Evolutionary conservation across 2,113 vertebrate genomes (phyloP).

Genomic region (Physeter macrocephalus): DNA sequence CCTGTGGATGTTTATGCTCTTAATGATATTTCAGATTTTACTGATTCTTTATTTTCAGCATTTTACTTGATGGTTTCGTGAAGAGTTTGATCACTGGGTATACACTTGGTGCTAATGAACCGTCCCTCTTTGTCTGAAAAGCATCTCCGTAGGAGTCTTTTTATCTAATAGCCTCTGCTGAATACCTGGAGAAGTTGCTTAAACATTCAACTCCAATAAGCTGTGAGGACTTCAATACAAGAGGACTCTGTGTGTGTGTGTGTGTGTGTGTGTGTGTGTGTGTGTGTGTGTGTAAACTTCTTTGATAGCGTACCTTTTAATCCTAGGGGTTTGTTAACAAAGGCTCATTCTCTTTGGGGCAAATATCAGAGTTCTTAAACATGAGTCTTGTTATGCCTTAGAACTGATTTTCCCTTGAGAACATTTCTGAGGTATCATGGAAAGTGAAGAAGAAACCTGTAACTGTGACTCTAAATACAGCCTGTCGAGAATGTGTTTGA

Average conservation of each 20-base stretch:
- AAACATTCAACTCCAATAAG: neutral
- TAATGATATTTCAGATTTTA: slow-evolving; percentile 19
- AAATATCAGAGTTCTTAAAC: neutral
- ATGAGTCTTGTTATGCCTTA: neutral
- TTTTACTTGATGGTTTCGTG: neutral
- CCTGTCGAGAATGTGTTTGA: neutral
- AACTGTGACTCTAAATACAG: neutral
- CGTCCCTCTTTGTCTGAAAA: neutral
- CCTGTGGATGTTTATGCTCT: neutral
- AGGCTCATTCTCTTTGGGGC: neutral
- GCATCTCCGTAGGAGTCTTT: neutral
- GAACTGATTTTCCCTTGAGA: neutral
- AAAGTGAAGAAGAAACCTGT: neutral
- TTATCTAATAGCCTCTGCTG: neutral
- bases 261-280: neutral
- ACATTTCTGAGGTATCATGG: neutral
- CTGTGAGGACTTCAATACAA: neutral
- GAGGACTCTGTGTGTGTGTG: neutral
- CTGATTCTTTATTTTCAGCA: neutral
- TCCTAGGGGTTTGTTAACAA: neutral
- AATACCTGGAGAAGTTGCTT: neutral
- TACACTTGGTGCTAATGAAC: neutral
- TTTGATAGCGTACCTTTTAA: neutral
- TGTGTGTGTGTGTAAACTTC: neutral
- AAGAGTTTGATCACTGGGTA: neutral